Conservation (phyloP, 2,888 invertebrate genomes). For the Brenthis daphne region DNA sequence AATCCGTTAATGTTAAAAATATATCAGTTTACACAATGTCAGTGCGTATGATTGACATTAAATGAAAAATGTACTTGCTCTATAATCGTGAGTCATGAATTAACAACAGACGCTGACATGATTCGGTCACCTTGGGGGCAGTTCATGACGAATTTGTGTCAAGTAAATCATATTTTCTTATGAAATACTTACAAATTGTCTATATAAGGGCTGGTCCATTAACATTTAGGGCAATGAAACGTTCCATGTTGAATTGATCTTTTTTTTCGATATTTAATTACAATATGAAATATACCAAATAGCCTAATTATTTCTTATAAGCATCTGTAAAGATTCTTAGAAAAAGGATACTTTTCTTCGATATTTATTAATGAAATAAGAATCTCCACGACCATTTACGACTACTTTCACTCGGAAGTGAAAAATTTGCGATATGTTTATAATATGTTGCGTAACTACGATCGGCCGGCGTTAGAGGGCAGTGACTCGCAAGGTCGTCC, state of each 20-base stretch:
- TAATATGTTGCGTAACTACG: conserved; percentile 23
- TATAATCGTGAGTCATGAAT: conserved; percentile 12
- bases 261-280: no score
- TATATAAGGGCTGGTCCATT: background rate
- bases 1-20: no score
- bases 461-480: conserved; percentile 32
- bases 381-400: background rate
- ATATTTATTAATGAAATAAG: background rate
- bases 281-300: no score
- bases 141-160: conserved; percentile 18
- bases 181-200: background rate
- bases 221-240: background rate
- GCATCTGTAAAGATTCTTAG: no score
- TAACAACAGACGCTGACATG: conserved; percentile 25
- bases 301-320: no score
- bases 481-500: conserved; percentile 41
- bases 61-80: background rate
- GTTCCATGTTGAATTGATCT: background rate
- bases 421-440: conserved; percentile 21
- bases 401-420: conserved; percentile 31
- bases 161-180: conserved; percentile 12
- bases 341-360: no score
- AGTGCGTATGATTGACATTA: background rate
- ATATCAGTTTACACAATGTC: no score
- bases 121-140: conserved; percentile 13